Percentiles rank a stretch among this genome's conserved stretches.
phyloP scores from a whole-genome alignment of 2,797 vertebrate species.

The Pogonophryne albipinna region DNA sequence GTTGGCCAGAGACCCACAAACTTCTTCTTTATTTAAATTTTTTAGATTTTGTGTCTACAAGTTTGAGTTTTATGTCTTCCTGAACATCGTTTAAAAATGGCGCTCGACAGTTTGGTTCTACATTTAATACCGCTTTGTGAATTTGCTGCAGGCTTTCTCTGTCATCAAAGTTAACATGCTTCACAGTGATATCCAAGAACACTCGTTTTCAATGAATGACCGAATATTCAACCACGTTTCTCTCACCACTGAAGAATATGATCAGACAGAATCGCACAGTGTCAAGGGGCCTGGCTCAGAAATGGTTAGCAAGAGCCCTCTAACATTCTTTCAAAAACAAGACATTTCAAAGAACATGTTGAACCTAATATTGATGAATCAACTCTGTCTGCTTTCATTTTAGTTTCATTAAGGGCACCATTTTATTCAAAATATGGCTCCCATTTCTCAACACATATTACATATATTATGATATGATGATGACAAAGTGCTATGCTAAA shows the following conservation, averaged over 20 bases:
- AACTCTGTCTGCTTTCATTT: not conserved
- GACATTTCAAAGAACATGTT: not conserved
- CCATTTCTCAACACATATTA: not conserved
- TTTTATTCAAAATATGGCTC: not conserved
- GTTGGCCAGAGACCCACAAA: no score
- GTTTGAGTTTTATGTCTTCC: no score
- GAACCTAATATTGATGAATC: not conserved
- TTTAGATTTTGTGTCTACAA: no score
- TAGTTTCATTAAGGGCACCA: not conserved
- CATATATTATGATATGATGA: not conserved
- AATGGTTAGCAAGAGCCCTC: not conserved
- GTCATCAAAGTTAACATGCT: not conserved
- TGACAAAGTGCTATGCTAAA: not conserved
- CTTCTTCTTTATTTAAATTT: no score
- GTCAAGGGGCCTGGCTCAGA: not conserved
- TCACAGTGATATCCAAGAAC: not conserved
- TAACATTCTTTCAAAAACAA: not conserved
- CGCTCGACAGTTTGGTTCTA: not conserved
- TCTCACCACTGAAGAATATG: not conserved
- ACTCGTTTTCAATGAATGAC: not conserved
- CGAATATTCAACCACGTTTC: not conserved
- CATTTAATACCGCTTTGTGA: not conserved
- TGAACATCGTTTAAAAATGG: no score
- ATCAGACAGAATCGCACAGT: not conserved
- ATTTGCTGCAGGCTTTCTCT: not conserved